Conservation (phyloP, 2,113 vertebrate genomes). For the Chiloscyllium plagiosum region DNA sequence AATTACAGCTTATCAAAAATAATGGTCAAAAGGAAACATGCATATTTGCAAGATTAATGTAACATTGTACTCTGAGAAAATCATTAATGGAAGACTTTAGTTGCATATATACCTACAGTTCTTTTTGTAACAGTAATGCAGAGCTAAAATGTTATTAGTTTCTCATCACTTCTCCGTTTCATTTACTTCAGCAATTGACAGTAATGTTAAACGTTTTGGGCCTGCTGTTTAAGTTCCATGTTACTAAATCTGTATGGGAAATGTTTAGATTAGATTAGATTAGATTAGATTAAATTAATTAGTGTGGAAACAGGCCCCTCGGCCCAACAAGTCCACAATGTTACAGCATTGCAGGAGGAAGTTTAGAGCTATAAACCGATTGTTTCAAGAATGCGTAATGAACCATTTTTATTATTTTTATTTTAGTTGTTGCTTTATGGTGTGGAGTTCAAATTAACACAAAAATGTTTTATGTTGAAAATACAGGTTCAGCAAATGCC, state of each 20-base stretch:
- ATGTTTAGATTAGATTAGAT: no score
- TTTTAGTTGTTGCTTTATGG: background rate
- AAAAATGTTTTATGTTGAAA: background rate
- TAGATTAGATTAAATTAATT: no score
- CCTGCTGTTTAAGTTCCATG: background rate
- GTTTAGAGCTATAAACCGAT: background rate
- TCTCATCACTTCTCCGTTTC: background rate
- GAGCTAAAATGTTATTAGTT: background rate
- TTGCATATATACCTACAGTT: no score
- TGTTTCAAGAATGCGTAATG: background rate
- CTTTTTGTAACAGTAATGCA: no score
- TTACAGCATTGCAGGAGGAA: background rate
- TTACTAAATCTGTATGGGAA: background rate
- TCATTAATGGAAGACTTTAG: no score
- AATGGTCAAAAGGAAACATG: background rate
- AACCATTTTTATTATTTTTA: background rate
- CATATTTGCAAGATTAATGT: no score
- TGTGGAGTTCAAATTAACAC: background rate
- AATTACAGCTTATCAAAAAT: background rate
- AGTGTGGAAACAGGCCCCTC: no score
- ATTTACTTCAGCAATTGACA: background rate
- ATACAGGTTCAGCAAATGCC: constrained; percentile 48
- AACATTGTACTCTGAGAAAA: no score
- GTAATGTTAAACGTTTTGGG: background rate
- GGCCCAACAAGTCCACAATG: no score